Evolutionary conservation across 2,113 vertebrate species (phyloP).

Genomic region (Vidua chalybeata): DNA sequence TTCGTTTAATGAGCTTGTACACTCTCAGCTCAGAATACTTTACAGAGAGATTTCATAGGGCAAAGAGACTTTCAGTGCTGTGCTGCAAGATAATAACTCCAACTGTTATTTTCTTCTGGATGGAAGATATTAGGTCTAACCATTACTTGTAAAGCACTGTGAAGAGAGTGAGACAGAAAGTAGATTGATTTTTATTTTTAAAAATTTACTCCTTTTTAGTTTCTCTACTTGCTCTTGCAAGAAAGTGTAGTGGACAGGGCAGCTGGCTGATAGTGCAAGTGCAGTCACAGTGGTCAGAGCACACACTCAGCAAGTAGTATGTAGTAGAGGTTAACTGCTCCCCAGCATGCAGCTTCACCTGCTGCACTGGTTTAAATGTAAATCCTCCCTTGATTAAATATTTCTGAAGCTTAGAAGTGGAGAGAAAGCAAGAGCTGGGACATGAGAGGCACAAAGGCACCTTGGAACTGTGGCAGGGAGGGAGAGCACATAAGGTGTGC

Average conservation of each 20-base stretch:
- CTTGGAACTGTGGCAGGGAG: not conserved
- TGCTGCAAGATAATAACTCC: not conserved
- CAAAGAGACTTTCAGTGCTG: not conserved
- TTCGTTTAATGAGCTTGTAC: not conserved
- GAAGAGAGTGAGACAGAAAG: not conserved
- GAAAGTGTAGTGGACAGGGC: not conserved
- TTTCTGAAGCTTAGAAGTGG: not conserved
- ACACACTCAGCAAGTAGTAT: not conserved
- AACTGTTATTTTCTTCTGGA: not conserved
- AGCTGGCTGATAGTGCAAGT: not conserved
- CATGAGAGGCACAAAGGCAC: not conserved
- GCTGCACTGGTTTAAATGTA: not conserved
- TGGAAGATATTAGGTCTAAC: not conserved
- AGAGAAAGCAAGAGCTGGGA: not conserved
- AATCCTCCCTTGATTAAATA: slow-evolving; percentile 12
- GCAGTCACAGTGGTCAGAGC: rapidly evolving
- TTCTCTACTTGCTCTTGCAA: not conserved
- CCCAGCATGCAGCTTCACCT: not conserved
- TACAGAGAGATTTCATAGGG: not conserved
- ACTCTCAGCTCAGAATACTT: not conserved
- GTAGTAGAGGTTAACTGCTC: not conserved
- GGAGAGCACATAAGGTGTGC: not conserved
- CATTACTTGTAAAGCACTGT: not conserved
- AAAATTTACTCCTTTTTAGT: not conserved
- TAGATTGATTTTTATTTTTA: not conserved